phyloP scores from a whole-genome alignment of 23 tunicate genomes.

The Phallusia fumigata region DNA sequence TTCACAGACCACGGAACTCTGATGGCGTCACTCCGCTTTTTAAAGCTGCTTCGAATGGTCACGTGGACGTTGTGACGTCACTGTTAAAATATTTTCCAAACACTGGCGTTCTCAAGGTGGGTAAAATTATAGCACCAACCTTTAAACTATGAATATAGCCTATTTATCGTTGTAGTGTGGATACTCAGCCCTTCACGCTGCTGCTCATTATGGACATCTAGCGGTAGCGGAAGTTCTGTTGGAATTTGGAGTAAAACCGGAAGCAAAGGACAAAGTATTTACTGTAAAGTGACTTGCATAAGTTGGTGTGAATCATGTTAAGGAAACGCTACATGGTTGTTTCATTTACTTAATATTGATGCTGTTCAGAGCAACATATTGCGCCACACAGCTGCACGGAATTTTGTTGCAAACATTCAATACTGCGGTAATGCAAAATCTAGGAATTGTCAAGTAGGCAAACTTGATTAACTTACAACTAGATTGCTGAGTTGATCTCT shows the following conservation, averaged over 20 bases:
- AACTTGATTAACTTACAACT: no score
- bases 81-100: constrained; percentile 37
- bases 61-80: constrained; percentile 1
- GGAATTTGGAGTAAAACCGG: constrained; percentile 47
- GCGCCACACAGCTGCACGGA: no score
- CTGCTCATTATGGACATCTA: constrained; percentile 50
- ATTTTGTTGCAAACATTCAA: no score
- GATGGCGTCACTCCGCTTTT: constrained; percentile 69
- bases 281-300: no score
- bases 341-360: no score
- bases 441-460: no score
- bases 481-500: no score
- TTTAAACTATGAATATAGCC: background rate
- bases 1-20: constrained; percentile 33
- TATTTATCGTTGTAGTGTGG: constrained; percentile 31
- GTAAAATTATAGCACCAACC: background rate
- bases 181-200: constrained; percentile 62
- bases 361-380: no score
- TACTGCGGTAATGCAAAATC: no score
- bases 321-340: no score
- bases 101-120: constrained; percentile 50
- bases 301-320: no score
- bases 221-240: constrained; percentile 29
- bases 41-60: constrained; percentile 68
- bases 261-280: constrained; percentile 32